phyloP scores from a whole-genome alignment of 92 coral and sea anemone species.

The Zoanthus sansibaricus region DNA sequence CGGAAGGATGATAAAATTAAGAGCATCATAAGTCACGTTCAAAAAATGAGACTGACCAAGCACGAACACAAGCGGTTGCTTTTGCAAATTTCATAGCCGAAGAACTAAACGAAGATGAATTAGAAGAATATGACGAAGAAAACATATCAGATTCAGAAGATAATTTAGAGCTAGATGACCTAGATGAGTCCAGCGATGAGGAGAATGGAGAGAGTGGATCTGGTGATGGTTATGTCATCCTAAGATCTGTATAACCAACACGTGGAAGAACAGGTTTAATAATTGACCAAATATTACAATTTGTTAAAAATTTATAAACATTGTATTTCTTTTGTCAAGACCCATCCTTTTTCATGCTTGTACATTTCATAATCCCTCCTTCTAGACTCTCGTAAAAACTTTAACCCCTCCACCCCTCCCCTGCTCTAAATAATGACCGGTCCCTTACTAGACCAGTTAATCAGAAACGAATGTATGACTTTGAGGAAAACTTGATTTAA shows the following conservation, averaged over 20 bases:
- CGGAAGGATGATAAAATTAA: slow-evolving; percentile 31
- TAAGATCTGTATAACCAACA: background rate
- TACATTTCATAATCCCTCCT: slow-evolving; percentile 10
- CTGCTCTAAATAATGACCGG: background rate
- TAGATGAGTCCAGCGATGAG: slow-evolving; percentile 27
- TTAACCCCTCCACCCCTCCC: slow-evolving; percentile 13
- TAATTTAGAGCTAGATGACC: slow-evolving; percentile 17
- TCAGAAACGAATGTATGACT: too few relatives aligned
- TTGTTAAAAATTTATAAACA: background rate
- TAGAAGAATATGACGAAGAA: slow-evolving; percentile 29
- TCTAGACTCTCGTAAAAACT: slow-evolving; percentile 7
- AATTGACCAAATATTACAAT: background rate
- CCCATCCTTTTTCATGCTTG: background rate
- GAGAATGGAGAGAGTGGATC: slow-evolving; percentile 2
- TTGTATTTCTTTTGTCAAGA: slow-evolving; percentile 8
- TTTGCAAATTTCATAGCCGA: background rate
- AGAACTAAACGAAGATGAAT: slow-evolving; percentile 40
- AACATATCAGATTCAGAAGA: slow-evolving; percentile 16
- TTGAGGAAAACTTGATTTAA: too few relatives aligned
- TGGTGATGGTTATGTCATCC: slow-evolving; percentile 4
- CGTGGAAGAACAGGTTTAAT: background rate
- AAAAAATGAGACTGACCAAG: slow-evolving; percentile 2
- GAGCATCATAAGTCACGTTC: slow-evolving; percentile 35
- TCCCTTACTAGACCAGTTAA: background rate
- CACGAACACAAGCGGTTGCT: slow-evolving; percentile 16